Percentiles rank a stretch among this genome's conserved stretches.
Evolutionary conservation across 2,888 invertebrate species (phyloP).

Genomic region (Phyllotreta striolata): DNA sequence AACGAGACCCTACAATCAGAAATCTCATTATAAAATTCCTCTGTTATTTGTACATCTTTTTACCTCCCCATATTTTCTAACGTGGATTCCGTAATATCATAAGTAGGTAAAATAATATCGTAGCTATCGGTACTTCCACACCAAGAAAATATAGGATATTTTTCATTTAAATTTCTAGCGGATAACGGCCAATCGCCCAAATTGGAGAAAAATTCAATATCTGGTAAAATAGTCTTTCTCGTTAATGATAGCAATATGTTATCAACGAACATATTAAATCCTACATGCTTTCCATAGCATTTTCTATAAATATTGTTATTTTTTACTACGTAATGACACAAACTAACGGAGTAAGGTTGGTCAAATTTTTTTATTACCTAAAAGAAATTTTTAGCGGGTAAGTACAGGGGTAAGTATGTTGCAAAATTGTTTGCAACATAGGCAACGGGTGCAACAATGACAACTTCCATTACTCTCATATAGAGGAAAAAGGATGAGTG

Average conservation of each 20-base stretch:
- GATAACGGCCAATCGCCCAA: conserved; percentile 96
- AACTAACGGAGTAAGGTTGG: conserved; percentile 80
- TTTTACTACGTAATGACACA: conserved; percentile 90
- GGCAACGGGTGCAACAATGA: no score
- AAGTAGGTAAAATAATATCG: conserved; percentile 95
- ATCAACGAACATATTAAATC: conserved; percentile 96
- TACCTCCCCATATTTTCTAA: conserved; percentile 94
- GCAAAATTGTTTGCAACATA: no score
- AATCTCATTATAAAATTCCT: neutral
- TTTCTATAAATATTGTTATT: conserved; percentile 83
- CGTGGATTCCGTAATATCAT: conserved; percentile 92
- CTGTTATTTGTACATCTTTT: neutral
- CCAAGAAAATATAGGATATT: conserved; percentile 93
- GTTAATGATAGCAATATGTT: conserved; percentile 81
- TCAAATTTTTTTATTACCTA: conserved; percentile 72
- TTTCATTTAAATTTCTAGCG: conserved; percentile 59
- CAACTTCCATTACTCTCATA: no score
- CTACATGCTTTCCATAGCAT: conserved; percentile 94
- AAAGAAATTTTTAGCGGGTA: conserved; percentile 38
- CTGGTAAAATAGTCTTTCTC: conserved; percentile 82
- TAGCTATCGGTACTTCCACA: conserved; percentile 86
- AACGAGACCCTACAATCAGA: conserved; percentile 72
- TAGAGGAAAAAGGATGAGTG: no score
- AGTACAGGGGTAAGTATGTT: no score
- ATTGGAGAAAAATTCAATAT: conserved; percentile 90